Evolutionary conservation across 2,797 vertebrate genomes (phyloP), one percentile per base, ranked within the genome.

Genomic region (Enteromius paludinosus): DNA sequence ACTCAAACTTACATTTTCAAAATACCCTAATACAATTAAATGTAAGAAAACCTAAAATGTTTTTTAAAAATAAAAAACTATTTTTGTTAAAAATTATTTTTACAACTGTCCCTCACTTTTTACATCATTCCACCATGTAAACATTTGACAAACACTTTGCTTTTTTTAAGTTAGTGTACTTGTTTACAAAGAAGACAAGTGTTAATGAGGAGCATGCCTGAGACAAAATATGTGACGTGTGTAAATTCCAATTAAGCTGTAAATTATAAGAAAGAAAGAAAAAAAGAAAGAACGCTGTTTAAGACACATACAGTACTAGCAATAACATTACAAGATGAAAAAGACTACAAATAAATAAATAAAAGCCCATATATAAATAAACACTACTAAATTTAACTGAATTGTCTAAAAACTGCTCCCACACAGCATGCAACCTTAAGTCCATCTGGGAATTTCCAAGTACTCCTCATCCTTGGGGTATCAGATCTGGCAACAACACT

Each of bases 371-470:
- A 12, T 25, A 59, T 59, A 10, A 59, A 12, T n/a, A 25, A 61
- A 25, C 11, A 61, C 23, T 59, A 25, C 12, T 61, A 28, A 3
- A 61, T 61, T 28, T 28, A 28, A 28, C 56, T 28, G 12, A 28
- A 14, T 23, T 59, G 23, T 25, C 14, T 25, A 61, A 61, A 15
- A 61, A 28, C 56, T 61, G 23, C 11, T 14, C 23, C 56, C 5
- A 61, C 56, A 15, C 23, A 61, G 23, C 23, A 59, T 14, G 56
- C 11, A 59, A 1, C 47, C 17, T 10, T 2, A 41, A 23, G 52
- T 59, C n/a, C 56, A 30, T 23, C 23, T 76, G 56, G 74, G 38
- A 76, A 43, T 64, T 35, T 62, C 23, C 23, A 59, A 59, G 20
- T 43, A 28, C n/a, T 75, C n/a, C 35, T 59, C 35, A 10, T 75